A percentile compares a stretch with the other conserved stretches of the same genome.
phyloP scores from a whole-genome alignment of 2,797 vertebrate genomes.

The Ctenochaetus hawaiiensis region DNA sequence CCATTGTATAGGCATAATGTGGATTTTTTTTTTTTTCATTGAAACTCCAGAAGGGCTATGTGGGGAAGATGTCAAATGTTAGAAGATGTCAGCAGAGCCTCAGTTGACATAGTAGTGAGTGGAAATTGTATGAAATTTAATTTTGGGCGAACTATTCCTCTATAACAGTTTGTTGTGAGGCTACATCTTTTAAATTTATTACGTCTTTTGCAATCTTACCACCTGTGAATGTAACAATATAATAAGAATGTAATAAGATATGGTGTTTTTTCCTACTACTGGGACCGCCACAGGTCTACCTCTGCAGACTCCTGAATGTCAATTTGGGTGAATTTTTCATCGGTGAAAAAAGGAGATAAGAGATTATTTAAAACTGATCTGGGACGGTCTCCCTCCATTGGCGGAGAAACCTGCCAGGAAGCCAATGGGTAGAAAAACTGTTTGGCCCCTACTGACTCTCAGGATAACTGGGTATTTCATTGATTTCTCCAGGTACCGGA shows the following conservation, averaged over 20 bases:
- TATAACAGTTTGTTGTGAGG: too few species aligned
- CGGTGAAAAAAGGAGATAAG: slow-evolving; percentile 71
- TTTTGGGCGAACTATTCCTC: too few species aligned
- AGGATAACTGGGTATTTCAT: too few species aligned
- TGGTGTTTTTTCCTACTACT: slow-evolving; percentile 53
- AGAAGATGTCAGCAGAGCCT: too few species aligned
- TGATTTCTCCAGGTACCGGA: neutral
- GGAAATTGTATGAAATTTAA: neutral
- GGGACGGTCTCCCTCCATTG: slow-evolving; percentile 49
- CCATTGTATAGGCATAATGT: too few species aligned
- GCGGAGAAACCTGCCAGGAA: neutral
- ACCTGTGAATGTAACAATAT: too few species aligned
- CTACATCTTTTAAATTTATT: too few species aligned
- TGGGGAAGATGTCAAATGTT: too few species aligned
- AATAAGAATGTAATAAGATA: neutral
- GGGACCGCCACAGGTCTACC: slow-evolving; percentile 38
- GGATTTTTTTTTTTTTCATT: too few species aligned
- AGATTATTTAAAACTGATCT: slow-evolving; percentile 80
- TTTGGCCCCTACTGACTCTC: neutral
- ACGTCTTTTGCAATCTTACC: too few species aligned
- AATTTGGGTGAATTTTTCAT: slow-evolving; percentile 65
- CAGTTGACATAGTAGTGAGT: too few species aligned
- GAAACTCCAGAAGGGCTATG: too few species aligned
- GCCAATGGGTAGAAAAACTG: neutral
- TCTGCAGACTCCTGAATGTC: slow-evolving; percentile 46